Base-by-base conservation (phyloP, 2,113 vertebrate species). In the Bothrops jararaca region DNA sequence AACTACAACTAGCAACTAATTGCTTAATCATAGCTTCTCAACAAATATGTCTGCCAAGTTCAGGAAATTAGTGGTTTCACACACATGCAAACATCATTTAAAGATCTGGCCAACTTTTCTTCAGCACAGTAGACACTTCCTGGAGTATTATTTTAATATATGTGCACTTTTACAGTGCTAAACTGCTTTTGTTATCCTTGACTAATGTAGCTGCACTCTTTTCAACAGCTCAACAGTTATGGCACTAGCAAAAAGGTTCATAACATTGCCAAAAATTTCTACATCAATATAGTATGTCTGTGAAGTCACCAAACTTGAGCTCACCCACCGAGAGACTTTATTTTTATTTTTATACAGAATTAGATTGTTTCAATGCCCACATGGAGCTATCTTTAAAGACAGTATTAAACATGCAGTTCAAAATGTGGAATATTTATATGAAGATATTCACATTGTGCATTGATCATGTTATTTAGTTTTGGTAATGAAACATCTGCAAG, bases 61-160 rank as follows among this genome's bases (percentile, higher is more conserved):
- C 94, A 96, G 96, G 97, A 96, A 96, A 94, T 94, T 34, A 95
- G 95, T 42, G 94, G 57, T 86, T 96, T 92, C 50, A 89, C 86
- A 29, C 94, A 69, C 50, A 93, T 88, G 94, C 88, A 85, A 92
- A 58, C 94, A 15, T 50, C 89, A 69, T 95, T 93, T 90, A 93
- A 54, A 88, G 58, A 69, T 34, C 64, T 90, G 60, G 85, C 69
- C 87, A 0, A 0, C 12, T 1, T 20, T 52, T 88, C 0, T 0
- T 89, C 89, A 54, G 10, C 89, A 94, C 93, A 91, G 85, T 91
- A 90, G 0, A 93, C 94, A 93, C 89, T 89, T 95, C 90, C 45
- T 91, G 26, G 13, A 92, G 89, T 54, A 88, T 22, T 42, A 57
- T 5, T 87, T 89, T 93, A 93, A 95, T 92, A 91, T 8, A 53